Conservation (phyloP, 2,113 vertebrate species). For the Mionectes macconnelli region DNA sequence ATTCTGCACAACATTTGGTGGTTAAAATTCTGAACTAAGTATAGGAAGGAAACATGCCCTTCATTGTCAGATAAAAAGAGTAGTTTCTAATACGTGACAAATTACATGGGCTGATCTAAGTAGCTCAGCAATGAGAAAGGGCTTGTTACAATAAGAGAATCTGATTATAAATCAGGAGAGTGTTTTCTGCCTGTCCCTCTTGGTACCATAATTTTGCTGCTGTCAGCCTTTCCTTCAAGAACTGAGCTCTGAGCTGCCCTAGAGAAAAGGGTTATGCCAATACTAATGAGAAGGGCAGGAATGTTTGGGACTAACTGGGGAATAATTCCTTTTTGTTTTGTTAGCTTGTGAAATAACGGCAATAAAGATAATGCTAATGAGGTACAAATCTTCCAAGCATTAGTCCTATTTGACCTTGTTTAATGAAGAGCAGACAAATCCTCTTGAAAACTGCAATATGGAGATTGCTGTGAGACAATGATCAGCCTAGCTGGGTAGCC, state of each 20-base stretch:
- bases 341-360: conserved; percentile 50
- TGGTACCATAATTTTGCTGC: conserved; percentile 44
- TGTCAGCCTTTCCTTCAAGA: conserved; percentile 58
- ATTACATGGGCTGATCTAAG: neutral
- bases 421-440: conserved; percentile 5
- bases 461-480: neutral
- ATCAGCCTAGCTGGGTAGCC: neutral
- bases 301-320: conserved; percentile 22
- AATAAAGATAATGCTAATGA: conserved; percentile 61
- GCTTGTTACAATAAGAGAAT: conserved; percentile 14
- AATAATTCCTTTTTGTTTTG: conserved; percentile 55
- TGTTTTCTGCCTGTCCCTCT: conserved; percentile 24
- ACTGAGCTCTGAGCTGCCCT: conserved; percentile 31
- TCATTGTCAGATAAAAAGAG: neutral
- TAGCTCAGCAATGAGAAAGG: neutral
- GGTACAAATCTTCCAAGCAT: conserved; percentile 38
- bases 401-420: conserved; percentile 57
- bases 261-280: conserved; percentile 41
- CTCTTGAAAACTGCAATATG: neutral
- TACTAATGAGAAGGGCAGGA: conserved; percentile 44
- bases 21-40: neutral
- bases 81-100: neutral
- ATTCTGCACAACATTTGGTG: neutral
- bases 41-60: neutral
- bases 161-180: conserved; percentile 47